phyloP scores from a whole-genome alignment of 2,888 invertebrate genomes.

The Netelia virgata region DNA sequence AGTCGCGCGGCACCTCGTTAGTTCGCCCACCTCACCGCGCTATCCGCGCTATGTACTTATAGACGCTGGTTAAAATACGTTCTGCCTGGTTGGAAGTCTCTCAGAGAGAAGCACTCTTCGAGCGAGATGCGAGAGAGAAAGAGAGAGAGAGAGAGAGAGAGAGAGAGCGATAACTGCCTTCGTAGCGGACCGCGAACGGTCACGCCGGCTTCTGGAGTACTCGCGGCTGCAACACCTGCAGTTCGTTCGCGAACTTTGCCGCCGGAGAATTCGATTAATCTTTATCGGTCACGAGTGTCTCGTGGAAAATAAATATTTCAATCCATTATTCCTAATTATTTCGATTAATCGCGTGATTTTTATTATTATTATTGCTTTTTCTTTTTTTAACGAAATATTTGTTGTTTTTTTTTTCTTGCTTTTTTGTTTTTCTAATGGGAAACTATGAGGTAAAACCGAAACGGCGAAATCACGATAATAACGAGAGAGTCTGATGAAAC shows the following conservation, averaged over 20 bases:
- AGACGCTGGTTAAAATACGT: slow-evolving; percentile 70
- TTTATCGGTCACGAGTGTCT: too few relatives aligned
- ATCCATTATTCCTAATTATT: too few relatives aligned
- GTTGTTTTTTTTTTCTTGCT: not conserved
- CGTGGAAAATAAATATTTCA: too few relatives aligned
- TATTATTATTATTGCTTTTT: too few relatives aligned
- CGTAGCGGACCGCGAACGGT: not conserved
- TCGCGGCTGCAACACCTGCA: not conserved
- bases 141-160: not conserved
- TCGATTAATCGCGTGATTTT: too few relatives aligned
- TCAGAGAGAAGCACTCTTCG: slow-evolving; percentile 35
- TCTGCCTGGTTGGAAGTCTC: slow-evolving; percentile 73
- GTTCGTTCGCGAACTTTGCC: not conserved
- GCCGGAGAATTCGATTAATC: too few relatives aligned
- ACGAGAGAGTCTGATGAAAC: slow-evolving; percentile 56
- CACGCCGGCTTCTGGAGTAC: not conserved
- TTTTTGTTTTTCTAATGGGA: not conserved
- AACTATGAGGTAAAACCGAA: not conserved
- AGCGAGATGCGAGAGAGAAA: not conserved
- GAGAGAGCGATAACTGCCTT: not conserved
- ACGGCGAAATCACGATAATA: slow-evolving; percentile 22
- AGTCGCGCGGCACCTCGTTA: slow-evolving; percentile 74
- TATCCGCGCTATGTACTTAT: slow-evolving; percentile 54
- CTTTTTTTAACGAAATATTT: not conserved
- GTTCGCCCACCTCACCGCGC: slow-evolving; percentile 67